A percentile compares a stretch with the other conserved stretches of the same genome.
Conservation (phyloP, 64 coral and sea anemone genomes). For the Orbicella faveolata region DNA sequence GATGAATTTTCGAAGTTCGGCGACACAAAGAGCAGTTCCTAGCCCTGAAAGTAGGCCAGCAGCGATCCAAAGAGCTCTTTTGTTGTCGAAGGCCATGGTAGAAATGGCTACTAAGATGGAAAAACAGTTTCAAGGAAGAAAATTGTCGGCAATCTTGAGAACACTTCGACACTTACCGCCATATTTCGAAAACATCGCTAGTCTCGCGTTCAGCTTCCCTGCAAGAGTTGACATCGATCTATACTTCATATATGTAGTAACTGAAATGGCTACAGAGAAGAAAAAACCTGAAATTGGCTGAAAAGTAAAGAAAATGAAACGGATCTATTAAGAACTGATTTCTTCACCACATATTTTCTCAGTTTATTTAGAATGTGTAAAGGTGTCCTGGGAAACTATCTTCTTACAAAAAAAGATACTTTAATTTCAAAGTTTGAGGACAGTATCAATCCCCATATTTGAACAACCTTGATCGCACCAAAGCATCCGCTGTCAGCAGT, state of each 20-base stretch:
- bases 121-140: neutral
- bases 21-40: constrained; percentile 61
- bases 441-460: no score
- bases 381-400: no score
- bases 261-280: neutral
- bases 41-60: constrained; percentile 74
- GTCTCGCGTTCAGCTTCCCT: constrained; percentile 6
- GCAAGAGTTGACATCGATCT: neutral
- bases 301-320: no score
- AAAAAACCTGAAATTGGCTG: neutral
- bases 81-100: constrained; percentile 77
- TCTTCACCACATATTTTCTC: no score
- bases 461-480: no score
- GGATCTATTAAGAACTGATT: no score
- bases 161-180: constrained; percentile 48
- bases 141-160: constrained; percentile 28
- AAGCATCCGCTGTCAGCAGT: no score
- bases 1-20: constrained; percentile 70
- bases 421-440: no score
- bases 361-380: no score
- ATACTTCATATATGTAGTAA: neutral
- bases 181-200: constrained; percentile 58
- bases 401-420: no score
- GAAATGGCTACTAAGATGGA: neutral
- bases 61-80: constrained; percentile 56